These are phyloP conservation scores for Nesometra sesokonis DNA, from an alignment of 35 echinoderm and acorn worm species.

Conservation along the genomic window DNA sequence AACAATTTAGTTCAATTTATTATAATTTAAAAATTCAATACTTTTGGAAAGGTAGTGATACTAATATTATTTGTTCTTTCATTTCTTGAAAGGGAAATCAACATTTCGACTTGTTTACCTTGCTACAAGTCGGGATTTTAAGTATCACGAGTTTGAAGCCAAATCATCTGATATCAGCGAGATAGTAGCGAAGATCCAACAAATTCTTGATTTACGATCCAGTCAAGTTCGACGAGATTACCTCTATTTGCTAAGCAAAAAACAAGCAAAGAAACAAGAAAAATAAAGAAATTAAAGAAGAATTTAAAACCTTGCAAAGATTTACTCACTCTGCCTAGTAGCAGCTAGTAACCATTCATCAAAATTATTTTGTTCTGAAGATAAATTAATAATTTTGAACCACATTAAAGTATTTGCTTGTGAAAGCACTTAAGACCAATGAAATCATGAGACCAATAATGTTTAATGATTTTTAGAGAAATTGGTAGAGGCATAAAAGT, in stretches of 20 bases:
- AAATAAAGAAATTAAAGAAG: neutral
- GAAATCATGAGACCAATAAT: neutral
- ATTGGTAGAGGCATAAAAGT: too few species aligned
- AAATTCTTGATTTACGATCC: constrained; percentile 81
- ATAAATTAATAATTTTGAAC: too few species aligned
- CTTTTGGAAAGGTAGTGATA: too few species aligned
- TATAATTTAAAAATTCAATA: too few species aligned
- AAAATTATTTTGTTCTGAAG: too few species aligned
- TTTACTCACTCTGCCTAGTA: too few species aligned
- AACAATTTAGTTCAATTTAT: too few species aligned
- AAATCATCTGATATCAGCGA: constrained; percentile 46
- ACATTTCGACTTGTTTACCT: constrained; percentile 60
- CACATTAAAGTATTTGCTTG: too few species aligned
- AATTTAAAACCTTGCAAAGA: neutral
- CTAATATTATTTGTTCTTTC: too few species aligned
- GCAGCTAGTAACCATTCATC: too few species aligned
- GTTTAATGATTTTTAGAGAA: neutral
- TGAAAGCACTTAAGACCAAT: neutral
- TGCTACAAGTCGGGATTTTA: constrained; percentile 58
- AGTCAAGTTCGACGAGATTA: constrained; percentile 85
- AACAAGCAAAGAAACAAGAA: neutral
- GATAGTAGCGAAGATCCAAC: constrained; percentile 77
- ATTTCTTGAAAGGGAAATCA: constrained; percentile 52
- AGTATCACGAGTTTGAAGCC: constrained; percentile 93
- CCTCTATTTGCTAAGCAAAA: neutral